A percentile compares a stretch with the other conserved stretches of the same genome.
These are phyloP conservation scores for Conopomorpha cramerella DNA, from an alignment of 1,140 invertebrate genomes.

Conservation along the genomic window DNA sequence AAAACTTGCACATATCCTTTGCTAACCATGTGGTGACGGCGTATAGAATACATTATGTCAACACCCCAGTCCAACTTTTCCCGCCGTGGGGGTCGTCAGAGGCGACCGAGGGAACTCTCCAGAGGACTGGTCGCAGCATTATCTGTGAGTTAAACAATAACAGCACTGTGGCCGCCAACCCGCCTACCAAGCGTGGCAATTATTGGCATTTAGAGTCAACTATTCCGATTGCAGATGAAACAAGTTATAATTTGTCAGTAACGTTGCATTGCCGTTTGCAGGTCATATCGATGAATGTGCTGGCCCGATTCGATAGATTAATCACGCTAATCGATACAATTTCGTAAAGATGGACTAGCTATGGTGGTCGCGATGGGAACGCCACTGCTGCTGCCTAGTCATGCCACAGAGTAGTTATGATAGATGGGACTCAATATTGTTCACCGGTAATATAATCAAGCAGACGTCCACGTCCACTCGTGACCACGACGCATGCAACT, in stretches of 20 bases:
- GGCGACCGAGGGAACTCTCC: no score
- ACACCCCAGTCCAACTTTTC: no score
- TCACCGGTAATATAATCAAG: no score
- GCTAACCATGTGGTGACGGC: no score
- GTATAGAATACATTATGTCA: no score
- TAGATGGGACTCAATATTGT: slow-evolving; percentile 1
- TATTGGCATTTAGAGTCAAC: no score
- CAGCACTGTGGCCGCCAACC: not conserved
- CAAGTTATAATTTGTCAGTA: slow-evolving; percentile 34
- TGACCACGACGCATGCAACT: no score
- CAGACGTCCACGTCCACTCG: no score
- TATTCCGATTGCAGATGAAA: slow-evolving; percentile 11
- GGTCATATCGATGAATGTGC: slow-evolving; percentile 15
- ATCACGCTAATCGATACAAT: slow-evolving; percentile 40
- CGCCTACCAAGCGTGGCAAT: no score
- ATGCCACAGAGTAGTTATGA: slow-evolving; percentile 15
- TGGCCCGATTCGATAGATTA: slow-evolving; percentile 22
- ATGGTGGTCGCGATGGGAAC: slow-evolving; percentile 44
- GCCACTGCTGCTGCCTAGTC: slow-evolving; percentile 40
- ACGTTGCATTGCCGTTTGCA: no score
- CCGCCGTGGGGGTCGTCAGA: no score
- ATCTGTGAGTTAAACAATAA: not conserved
- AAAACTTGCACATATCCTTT: no score
- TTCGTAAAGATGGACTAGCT: slow-evolving; percentile 36
- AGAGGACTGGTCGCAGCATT: not conserved